These are phyloP conservation scores for Harmothoe impar DNA, from an alignment of 2,888 invertebrate species.

Conservation along the genomic window DNA sequence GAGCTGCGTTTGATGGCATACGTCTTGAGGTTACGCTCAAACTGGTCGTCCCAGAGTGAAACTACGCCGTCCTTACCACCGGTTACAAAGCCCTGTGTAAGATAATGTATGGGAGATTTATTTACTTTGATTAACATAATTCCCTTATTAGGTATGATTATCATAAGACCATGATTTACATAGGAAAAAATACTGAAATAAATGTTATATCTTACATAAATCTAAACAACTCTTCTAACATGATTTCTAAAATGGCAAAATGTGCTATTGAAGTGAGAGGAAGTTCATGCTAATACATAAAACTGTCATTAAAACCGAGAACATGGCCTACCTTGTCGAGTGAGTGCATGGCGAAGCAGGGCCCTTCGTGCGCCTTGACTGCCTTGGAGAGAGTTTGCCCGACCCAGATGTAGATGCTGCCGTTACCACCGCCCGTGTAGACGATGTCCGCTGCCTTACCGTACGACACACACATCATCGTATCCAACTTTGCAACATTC, in stretches of 20 bases:
- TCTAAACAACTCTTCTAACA: no score
- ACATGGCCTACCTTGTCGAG: constrained; percentile 82
- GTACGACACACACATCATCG: constrained; percentile 83
- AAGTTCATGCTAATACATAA: no score
- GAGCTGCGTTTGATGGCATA: constrained; percentile 81
- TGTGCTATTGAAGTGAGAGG: no score
- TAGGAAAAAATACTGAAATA: no score
- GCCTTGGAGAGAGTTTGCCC: constrained; percentile 79
- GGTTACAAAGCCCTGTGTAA: constrained; percentile 83
- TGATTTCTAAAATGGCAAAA: no score
- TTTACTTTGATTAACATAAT: no score
- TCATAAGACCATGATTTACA: no score
- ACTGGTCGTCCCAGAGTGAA: constrained; percentile 83
- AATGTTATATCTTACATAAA: no score
- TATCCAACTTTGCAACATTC: constrained; percentile 82
- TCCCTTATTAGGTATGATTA: no score
- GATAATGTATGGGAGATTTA: not conserved
- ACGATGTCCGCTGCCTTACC: constrained; percentile 81
- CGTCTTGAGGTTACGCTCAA: constrained; percentile 82
- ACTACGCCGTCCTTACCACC: constrained; percentile 84
- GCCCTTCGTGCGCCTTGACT: constrained; percentile 84
- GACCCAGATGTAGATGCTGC: constrained; percentile 83
- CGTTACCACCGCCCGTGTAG: constrained; percentile 83
- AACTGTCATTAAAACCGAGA: no score
- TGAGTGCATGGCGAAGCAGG: constrained; percentile 83